Conservation (phyloP, 2,888 invertebrate species). For the Tanytarsus gracilentus region DNA sequence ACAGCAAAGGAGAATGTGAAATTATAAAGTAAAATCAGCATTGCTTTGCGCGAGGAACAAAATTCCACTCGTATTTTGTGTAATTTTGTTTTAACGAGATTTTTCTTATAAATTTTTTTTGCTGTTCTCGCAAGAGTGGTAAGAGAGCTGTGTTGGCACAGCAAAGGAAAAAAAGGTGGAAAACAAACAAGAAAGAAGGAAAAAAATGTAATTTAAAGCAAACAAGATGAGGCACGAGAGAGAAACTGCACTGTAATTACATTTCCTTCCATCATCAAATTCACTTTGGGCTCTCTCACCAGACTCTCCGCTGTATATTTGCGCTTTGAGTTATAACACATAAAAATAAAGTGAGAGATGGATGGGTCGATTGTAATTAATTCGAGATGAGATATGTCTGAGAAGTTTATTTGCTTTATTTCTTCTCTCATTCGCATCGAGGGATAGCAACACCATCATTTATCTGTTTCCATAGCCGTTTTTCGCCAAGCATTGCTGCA, state of each 20-base stretch:
- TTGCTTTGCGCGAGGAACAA: not conserved
- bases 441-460: too few relatives aligned
- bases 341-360: not conserved
- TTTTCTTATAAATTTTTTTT: not conserved
- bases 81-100: constrained; percentile 21
- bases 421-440: not conserved
- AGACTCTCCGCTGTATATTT: not conserved
- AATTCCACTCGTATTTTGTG: not conserved
- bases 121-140: too few relatives aligned
- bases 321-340: not conserved
- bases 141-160: too few relatives aligned
- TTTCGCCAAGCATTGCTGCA: too few relatives aligned
- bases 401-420: constrained; percentile 14
- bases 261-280: constrained; percentile 25
- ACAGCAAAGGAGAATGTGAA: not conserved
- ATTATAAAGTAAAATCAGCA: constrained; percentile 1
- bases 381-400: constrained; percentile 15
- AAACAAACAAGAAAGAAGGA: constrained; percentile 15
- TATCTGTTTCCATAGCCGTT: too few relatives aligned
- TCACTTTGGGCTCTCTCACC: not conserved
- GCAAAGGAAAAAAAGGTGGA: constrained; percentile 15
- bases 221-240: constrained; percentile 8
- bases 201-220: constrained; percentile 22
- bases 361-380: constrained; percentile 24
- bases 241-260: constrained; percentile 24